Conservation (phyloP, 2,797 vertebrate species). For the Botia almorhae region DNA sequence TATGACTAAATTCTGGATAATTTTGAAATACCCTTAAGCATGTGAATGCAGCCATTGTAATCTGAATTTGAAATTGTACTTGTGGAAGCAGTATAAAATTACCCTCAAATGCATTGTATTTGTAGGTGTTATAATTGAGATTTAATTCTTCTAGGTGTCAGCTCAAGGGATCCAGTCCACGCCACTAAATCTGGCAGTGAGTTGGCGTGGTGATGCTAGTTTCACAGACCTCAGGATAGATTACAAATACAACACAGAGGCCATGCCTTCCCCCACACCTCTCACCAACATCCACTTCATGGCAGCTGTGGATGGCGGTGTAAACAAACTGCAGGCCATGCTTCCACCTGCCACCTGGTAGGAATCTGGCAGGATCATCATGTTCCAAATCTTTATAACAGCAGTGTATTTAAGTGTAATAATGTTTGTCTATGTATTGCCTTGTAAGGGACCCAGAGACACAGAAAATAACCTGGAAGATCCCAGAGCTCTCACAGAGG, state of each 20-base stretch:
- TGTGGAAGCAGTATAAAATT: no score
- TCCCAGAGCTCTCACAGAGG: conserved; percentile 93
- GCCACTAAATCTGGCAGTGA: conserved; percentile 94
- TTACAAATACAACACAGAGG: conserved; percentile 95
- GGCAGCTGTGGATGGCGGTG: conserved; percentile 89
- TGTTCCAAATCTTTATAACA: neutral
- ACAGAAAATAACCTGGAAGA: conserved; percentile 96
- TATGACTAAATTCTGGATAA: neutral
- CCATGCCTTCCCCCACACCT: conserved; percentile 88
- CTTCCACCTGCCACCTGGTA: conserved; percentile 95
- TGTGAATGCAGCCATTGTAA: no score
- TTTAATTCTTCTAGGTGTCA: conserved; percentile 82
- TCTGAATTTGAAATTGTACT: neutral
- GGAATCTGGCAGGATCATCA: conserved; percentile 40
- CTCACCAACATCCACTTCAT: conserved; percentile 94
- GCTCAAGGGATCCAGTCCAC: conserved; percentile 94
- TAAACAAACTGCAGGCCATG: conserved; percentile 91
- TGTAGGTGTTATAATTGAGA: conserved; percentile 3
- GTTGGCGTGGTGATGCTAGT: conserved; percentile 89
- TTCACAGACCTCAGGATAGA: conserved; percentile 96
- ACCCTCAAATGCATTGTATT: neutral
- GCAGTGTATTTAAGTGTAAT: neutral
- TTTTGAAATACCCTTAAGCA: neutral
- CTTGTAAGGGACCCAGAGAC: conserved; percentile 89
- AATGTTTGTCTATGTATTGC: conserved; percentile 39